phyloP scores from a whole-genome alignment of 2,113 vertebrate genomes.

The Dipodomys spectabilis region DNA sequence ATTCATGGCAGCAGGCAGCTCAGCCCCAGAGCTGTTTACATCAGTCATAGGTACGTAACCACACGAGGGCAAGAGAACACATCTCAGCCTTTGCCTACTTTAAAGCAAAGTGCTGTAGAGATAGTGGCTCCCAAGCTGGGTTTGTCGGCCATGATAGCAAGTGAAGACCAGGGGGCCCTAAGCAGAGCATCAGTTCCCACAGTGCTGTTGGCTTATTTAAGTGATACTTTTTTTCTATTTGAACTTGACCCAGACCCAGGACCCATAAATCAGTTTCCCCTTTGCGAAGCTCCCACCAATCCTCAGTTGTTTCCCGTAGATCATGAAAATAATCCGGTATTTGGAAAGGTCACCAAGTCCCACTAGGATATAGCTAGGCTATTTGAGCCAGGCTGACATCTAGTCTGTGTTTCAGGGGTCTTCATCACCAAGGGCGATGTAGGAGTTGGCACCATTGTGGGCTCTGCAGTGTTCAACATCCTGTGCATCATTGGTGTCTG shows the following conservation, averaged over 20 bases:
- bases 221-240: not conserved
- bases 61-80: too few species aligned
- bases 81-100: not conserved
- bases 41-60: constrained; percentile 95
- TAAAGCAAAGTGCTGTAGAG: not conserved
- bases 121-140: not conserved
- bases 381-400: not conserved
- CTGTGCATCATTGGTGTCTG: constrained; percentile 98
- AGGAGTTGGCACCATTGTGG: constrained; percentile 98
- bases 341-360: not conserved
- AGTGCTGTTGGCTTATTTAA: not conserved
- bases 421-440: constrained; percentile 99
- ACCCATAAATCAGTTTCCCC: not conserved
- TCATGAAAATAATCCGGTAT: not conserved
- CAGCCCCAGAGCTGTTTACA: constrained; percentile 97
- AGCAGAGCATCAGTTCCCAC: not conserved
- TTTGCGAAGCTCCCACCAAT: not conserved
- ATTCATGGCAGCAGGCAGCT: constrained; percentile 99
- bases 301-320: not conserved
- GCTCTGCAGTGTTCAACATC: constrained; percentile 98
- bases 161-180: not conserved
- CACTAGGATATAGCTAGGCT: not conserved
- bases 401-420: constrained; percentile 90
- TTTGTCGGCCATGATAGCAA: not conserved
- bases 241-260: not conserved